These are phyloP conservation scores for Pseudomugil gertrudae DNA, from an alignment of 2,797 vertebrate genomes.

Conservation along the genomic window DNA sequence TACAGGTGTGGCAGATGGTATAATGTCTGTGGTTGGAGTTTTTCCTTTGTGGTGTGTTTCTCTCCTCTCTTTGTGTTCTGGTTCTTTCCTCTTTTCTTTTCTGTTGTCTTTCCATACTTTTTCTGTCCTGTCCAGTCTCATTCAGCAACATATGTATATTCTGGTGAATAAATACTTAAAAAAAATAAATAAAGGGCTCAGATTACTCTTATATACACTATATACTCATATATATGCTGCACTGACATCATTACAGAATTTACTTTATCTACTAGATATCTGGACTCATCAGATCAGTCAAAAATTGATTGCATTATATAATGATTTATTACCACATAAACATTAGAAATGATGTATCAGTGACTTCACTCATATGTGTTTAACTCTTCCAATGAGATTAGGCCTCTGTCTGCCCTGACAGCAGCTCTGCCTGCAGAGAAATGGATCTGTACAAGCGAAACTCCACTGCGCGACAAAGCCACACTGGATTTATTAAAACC, in stretches of 20 bases:
- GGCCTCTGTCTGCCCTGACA: constrained; percentile 43
- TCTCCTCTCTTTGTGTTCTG: too few relatives aligned
- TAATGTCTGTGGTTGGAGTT: too few relatives aligned
- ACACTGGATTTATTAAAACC: constrained; percentile 72
- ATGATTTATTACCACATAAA: constrained; percentile 18
- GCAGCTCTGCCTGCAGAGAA: constrained; percentile 50
- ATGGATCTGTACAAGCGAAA: constrained; percentile 55
- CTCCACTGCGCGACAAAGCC: constrained; percentile 64
- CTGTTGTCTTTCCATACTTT: too few relatives aligned
- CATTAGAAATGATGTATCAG: constrained; percentile 23
- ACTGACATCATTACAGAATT: not conserved
- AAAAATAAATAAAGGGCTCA: too few relatives aligned
- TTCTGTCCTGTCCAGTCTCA: too few relatives aligned
- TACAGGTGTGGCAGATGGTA: too few relatives aligned
- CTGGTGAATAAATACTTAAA: too few relatives aligned
- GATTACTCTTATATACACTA: too few relatives aligned
- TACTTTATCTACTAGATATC: not conserved
- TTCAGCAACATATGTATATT: too few relatives aligned
- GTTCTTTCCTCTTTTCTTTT: too few relatives aligned
- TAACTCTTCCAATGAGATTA: constrained; percentile 43
- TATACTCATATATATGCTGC: too few relatives aligned
- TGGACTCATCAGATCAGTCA: constrained; percentile 9
- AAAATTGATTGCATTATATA: constrained; percentile 45
- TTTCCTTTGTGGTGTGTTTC: too few relatives aligned
- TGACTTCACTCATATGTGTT: constrained; percentile 34